phyloP scores from a whole-genome alignment of 35 echinoderm and acorn worm genomes.

The Heliocidaris tuberculata region DNA sequence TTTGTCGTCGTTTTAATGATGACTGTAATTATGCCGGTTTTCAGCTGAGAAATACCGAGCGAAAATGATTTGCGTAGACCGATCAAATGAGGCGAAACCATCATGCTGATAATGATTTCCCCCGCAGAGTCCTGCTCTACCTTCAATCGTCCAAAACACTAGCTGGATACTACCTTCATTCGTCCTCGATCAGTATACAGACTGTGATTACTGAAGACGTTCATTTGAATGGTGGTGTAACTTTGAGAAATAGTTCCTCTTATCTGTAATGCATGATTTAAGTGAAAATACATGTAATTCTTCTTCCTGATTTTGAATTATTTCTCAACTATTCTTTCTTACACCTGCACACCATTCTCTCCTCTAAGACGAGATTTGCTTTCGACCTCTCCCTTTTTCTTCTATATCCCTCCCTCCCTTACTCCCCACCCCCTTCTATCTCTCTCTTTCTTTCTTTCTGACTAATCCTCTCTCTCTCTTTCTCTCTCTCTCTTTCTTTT shows the following conservation, averaged over 20 bases:
- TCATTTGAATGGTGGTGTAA: too few relatives aligned
- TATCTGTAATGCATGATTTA: too few relatives aligned
- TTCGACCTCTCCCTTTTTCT: background rate
- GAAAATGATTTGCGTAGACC: background rate
- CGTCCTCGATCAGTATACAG: too few relatives aligned
- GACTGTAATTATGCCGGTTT: background rate
- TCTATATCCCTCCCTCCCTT: too few relatives aligned
- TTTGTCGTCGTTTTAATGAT: background rate
- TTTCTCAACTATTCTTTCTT: too few relatives aligned
- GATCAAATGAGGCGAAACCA: background rate
- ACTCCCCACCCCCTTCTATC: background rate
- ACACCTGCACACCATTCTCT: too few relatives aligned
- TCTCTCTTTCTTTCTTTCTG: background rate
- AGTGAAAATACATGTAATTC: too few relatives aligned
- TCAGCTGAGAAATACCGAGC: background rate
- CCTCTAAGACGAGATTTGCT: too few relatives aligned
- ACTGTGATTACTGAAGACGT: too few relatives aligned
- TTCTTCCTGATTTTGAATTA: too few relatives aligned
- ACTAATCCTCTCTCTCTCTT: too few relatives aligned
- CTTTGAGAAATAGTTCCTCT: too few relatives aligned
- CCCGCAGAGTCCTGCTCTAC: background rate
- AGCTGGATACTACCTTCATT: background rate
- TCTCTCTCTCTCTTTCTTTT: background rate
- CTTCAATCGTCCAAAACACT: background rate
- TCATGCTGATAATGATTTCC: background rate